Evolutionary conservation across 2,888 invertebrate genomes (phyloP).

Genomic region (Aethes cnicana): DNA sequence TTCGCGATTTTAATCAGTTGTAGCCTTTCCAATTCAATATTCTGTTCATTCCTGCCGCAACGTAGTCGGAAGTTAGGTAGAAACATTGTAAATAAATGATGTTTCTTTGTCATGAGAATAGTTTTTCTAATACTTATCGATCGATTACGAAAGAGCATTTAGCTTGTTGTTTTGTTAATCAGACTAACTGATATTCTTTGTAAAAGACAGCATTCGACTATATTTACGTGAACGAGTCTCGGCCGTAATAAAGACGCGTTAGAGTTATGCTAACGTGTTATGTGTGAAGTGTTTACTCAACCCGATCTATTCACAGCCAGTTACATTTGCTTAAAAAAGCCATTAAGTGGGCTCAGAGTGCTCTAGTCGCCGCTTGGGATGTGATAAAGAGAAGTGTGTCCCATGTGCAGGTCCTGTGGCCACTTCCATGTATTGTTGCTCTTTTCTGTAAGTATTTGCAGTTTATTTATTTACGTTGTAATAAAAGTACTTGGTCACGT

Average conservation of each 20-base stretch:
- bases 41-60: conserved; percentile 38
- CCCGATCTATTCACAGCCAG: conserved; percentile 42
- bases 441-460: conserved; percentile 74
- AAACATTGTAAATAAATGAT: conserved; percentile 43
- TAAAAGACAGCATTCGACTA: conserved; percentile 36
- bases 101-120: conserved; percentile 77
- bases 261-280: conserved; percentile 48
- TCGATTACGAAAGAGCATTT: conserved; percentile 78
- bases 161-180: conserved; percentile 49
- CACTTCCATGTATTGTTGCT: conserved; percentile 82
- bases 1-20: conserved; percentile 40
- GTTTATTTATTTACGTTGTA: conserved; percentile 27
- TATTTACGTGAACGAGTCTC: conserved; percentile 36
- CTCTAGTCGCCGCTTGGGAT: conserved; percentile 44
- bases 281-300: conserved; percentile 53
- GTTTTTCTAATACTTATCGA: conserved; percentile 72
- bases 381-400: conserved; percentile 51
- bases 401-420: conserved; percentile 50
- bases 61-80: conserved; percentile 34
- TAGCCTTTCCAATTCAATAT: conserved; percentile 44
- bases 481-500: conserved; percentile 1
- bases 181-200: conserved; percentile 33
- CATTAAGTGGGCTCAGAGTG: conserved; percentile 43
- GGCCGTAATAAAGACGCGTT: conserved; percentile 29
- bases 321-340: conserved; percentile 46